These are phyloP conservation scores for Baryphthengus martii DNA, from an alignment of 2,113 vertebrate genomes.

Conservation along the genomic window DNA sequence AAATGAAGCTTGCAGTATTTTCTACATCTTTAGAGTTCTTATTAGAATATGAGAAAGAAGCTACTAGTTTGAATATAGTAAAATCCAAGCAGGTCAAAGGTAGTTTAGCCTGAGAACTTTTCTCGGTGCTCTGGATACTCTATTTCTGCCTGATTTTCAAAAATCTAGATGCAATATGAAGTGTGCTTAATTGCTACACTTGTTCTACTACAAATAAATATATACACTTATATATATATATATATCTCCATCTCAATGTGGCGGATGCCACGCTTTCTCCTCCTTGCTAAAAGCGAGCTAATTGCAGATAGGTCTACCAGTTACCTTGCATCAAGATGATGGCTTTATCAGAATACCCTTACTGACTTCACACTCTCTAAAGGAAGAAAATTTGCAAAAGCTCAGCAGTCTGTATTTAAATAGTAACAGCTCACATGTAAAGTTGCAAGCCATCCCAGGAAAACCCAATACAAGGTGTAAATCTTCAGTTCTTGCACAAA, in stretches of 20 bases:
- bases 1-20: neutral
- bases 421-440: constrained; percentile 3
- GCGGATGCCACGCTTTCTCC: neutral
- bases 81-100: neutral
- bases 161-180: neutral
- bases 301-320: neutral
- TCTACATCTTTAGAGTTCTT: neutral
- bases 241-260: neutral
- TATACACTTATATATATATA: accelerated
- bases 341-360: neutral
- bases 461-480: neutral
- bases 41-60: neutral
- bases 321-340: neutral
- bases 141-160: neutral
- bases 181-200: neutral
- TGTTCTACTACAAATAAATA: neutral
- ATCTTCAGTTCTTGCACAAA: neutral
- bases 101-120: neutral
- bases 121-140: neutral
- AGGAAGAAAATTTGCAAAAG: neutral
- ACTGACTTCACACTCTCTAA: neutral
- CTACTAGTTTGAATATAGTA: neutral
- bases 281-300: neutral
- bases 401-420: constrained; percentile 10
- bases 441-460: neutral